These are phyloP conservation scores for Ailurus styani DNA, from an alignment of 2,113 vertebrate species.

Conservation along the genomic window DNA sequence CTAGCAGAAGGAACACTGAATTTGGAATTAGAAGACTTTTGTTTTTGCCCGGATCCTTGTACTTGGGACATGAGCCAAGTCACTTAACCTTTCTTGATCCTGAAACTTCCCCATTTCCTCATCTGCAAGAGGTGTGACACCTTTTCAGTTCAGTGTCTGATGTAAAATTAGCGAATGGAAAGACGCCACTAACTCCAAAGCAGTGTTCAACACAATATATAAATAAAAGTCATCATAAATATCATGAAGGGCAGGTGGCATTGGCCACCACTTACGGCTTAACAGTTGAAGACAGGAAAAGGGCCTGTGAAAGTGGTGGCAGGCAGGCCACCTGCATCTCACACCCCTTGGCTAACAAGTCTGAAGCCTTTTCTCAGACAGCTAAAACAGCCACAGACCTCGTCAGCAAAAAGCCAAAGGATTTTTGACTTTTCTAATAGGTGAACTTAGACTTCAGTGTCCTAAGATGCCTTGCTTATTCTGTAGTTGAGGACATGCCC, in stretches of 20 bases:
- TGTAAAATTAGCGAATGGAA: not conserved
- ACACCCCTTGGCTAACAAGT: not conserved
- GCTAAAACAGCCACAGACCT: not conserved
- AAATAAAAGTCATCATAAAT: not conserved
- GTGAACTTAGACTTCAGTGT: not conserved
- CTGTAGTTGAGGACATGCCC: not conserved
- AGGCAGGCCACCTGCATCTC: not conserved
- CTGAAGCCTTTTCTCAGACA: not conserved
- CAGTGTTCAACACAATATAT: too few species aligned
- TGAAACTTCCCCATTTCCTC: not conserved
- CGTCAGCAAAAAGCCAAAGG: not conserved
- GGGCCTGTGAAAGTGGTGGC: not conserved
- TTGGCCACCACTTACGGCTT: not conserved
- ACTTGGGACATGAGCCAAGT: not conserved
- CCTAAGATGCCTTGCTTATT: not conserved
- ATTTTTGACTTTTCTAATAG: not conserved
- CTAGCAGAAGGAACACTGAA: not conserved
- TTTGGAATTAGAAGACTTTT: not conserved
- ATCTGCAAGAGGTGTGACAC: not conserved
- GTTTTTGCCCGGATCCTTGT: not conserved
- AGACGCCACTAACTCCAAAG: not conserved
- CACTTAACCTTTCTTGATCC: not conserved
- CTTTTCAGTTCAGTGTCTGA: not conserved
- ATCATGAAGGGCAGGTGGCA: not conserved
- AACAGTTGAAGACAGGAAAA: not conserved